These are phyloP conservation scores for Neopipo cinnamomea DNA, from an alignment of 2,113 vertebrate genomes.

Conservation along the genomic window DNA sequence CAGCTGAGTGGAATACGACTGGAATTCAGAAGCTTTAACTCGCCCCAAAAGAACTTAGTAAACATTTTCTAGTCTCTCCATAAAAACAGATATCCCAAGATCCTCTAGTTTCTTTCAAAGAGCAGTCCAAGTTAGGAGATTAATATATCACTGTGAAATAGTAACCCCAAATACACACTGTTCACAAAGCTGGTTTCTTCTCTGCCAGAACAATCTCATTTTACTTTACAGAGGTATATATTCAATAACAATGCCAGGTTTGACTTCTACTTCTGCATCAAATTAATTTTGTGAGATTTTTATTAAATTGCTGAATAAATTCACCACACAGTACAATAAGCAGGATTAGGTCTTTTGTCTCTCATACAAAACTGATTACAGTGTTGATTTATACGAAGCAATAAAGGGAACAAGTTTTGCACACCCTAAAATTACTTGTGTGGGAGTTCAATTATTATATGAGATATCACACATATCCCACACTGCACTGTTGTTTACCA, in stretches of 20 bases:
- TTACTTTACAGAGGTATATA: neutral
- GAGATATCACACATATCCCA: neutral
- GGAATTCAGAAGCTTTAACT: neutral
- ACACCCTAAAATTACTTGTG: neutral
- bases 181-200: neutral
- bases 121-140: neutral
- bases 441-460: slow-evolving; percentile 30
- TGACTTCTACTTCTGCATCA: neutral
- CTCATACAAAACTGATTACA: neutral
- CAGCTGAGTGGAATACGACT: neutral
- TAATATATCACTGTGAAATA: neutral
- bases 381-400: slow-evolving; percentile 3
- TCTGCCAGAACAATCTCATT: neutral
- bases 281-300: neutral
- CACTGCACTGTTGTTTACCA: neutral
- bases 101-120: neutral
- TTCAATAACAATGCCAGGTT: neutral
- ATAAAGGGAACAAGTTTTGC: slow-evolving; percentile 10
- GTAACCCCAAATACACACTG: neutral
- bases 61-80: neutral
- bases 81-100: neutral
- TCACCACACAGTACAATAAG: neutral
- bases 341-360: neutral
- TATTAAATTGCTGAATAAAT: neutral
- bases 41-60: neutral